Evolutionary conservation across 2,888 invertebrate genomes (phyloP).

Genomic region (Microctonus hyperodae): DNA sequence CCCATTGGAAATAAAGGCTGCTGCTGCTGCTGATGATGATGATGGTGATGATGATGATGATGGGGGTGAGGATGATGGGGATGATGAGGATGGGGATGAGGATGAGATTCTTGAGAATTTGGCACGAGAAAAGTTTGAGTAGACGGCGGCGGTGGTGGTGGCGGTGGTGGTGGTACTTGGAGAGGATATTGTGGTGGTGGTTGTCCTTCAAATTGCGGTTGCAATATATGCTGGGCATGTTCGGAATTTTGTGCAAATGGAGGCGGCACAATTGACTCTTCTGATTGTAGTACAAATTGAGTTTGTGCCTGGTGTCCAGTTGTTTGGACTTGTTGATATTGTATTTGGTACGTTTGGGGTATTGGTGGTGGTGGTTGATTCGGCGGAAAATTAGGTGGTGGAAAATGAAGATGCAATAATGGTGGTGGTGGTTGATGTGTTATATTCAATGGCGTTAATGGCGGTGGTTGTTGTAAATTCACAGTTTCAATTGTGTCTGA

Average conservation of each 20-base stretch:
- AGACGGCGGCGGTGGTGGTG: slow-evolving; percentile 52
- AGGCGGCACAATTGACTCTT: slow-evolving; percentile 52
- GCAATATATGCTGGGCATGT: slow-evolving; percentile 51
- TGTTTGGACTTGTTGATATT: slow-evolving; percentile 58
- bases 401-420: slow-evolving; percentile 58
- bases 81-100: slow-evolving; percentile 50
- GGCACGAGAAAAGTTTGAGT: slow-evolving; percentile 55
- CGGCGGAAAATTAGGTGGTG: slow-evolving; percentile 59
- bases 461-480: slow-evolving; percentile 61
- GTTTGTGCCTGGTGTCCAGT: slow-evolving; percentile 53
- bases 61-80: slow-evolving; percentile 53
- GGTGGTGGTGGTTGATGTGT: slow-evolving; percentile 58
- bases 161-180: slow-evolving; percentile 56
- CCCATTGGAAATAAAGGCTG: slow-evolving; percentile 30
- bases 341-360: slow-evolving; percentile 61
- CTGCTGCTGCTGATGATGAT: slow-evolving; percentile 38
- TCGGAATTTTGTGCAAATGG: slow-evolving; percentile 55
- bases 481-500: slow-evolving; percentile 56
- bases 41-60: slow-evolving; percentile 48
- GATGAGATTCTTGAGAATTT: slow-evolving; percentile 46
- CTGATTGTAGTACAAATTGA: slow-evolving; percentile 57
- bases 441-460: slow-evolving; percentile 51
- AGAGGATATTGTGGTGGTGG: slow-evolving; percentile 51
- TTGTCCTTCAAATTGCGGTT: slow-evolving; percentile 56
- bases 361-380: slow-evolving; percentile 61